phyloP scores from a whole-genome alignment of 2,888 invertebrate genomes.

The Clitarchus hookeri region DNA sequence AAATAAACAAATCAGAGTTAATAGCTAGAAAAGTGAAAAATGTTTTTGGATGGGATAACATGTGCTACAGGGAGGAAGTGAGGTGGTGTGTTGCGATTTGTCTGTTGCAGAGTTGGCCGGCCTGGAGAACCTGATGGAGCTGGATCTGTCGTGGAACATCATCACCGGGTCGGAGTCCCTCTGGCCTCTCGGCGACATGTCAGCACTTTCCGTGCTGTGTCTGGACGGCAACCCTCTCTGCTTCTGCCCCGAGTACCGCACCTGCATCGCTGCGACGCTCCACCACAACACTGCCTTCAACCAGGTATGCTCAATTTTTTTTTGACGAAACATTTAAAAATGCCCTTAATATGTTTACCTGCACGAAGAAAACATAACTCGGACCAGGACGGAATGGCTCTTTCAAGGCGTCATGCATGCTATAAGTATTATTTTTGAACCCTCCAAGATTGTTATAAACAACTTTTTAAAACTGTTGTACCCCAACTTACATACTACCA shows the following conservation, averaged over 20 bases:
- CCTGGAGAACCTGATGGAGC: slow-evolving; percentile 60
- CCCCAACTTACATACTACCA: too few relatives aligned
- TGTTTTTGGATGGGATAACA: too few relatives aligned
- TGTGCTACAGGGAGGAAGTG: too few relatives aligned
- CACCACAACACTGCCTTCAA: slow-evolving; percentile 60
- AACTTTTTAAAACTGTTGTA: too few relatives aligned
- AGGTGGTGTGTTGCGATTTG: neutral
- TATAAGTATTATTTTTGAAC: too few relatives aligned
- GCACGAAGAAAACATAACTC: too few relatives aligned
- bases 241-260: slow-evolving; percentile 64
- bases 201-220: slow-evolving; percentile 60
- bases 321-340: neutral
- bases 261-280: slow-evolving; percentile 59
- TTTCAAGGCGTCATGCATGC: too few relatives aligned
- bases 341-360: too few relatives aligned
- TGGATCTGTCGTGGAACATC: slow-evolving; percentile 68
- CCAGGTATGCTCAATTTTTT: slow-evolving; percentile 50
- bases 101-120: slow-evolving; percentile 54
- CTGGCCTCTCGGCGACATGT: slow-evolving; percentile 60
- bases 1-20: too few relatives aligned
- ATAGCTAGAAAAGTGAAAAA: too few relatives aligned
- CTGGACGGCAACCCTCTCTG: slow-evolving; percentile 66
- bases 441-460: too few relatives aligned
- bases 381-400: too few relatives aligned
- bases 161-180: slow-evolving; percentile 64